Percentiles rank a stretch among this genome's conserved stretches.
These are phyloP conservation scores for Ptychobarbus kaznakovi DNA, from an alignment of 2,797 vertebrate species.

Conservation along the genomic window DNA sequence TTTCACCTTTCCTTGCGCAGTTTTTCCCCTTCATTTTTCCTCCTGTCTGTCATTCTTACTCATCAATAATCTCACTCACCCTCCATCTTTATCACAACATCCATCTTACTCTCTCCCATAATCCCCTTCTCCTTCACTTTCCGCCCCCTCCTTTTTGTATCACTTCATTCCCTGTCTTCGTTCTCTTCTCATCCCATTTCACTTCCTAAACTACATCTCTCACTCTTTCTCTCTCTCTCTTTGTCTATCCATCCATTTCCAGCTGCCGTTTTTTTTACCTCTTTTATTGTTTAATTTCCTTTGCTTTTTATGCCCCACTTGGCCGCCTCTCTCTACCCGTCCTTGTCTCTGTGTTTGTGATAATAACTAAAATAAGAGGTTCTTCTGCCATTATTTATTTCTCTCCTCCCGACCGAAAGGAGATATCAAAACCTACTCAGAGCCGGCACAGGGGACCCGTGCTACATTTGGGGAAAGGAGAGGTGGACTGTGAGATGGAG, in stretches of 20 bases:
- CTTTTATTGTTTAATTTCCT: constrained; percentile 55
- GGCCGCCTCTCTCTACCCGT: constrained; percentile 42
- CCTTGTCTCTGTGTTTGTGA: constrained; percentile 62
- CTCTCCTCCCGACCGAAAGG: constrained; percentile 71
- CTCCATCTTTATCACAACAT: constrained; percentile 52
- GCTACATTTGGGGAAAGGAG: constrained; percentile 53
- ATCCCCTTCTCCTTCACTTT: constrained; percentile 49
- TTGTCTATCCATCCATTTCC: constrained; percentile 49
- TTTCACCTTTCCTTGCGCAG: constrained; percentile 37
- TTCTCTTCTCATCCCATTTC: constrained; percentile 60
- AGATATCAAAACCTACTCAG: constrained; percentile 67
- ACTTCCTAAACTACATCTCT: constrained; percentile 45
- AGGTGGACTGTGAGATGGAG: constrained; percentile 51
- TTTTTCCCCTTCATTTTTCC: constrained; percentile 48
- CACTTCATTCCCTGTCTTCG: constrained; percentile 48
- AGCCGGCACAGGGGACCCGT: constrained; percentile 54
- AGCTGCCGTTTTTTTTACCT: constrained; percentile 52
- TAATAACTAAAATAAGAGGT: constrained; percentile 66
- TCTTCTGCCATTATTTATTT: constrained; percentile 74
- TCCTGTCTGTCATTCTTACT: constrained; percentile 73
- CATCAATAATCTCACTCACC: constrained; percentile 60
- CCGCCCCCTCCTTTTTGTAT: constrained; percentile 40
- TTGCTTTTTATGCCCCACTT: constrained; percentile 40
- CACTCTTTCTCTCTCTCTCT: constrained; percentile 43
- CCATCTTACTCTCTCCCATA: constrained; percentile 53